Evolutionary conservation across 2,888 invertebrate species (phyloP).

Genomic region (Micropterix aruncella): DNA sequence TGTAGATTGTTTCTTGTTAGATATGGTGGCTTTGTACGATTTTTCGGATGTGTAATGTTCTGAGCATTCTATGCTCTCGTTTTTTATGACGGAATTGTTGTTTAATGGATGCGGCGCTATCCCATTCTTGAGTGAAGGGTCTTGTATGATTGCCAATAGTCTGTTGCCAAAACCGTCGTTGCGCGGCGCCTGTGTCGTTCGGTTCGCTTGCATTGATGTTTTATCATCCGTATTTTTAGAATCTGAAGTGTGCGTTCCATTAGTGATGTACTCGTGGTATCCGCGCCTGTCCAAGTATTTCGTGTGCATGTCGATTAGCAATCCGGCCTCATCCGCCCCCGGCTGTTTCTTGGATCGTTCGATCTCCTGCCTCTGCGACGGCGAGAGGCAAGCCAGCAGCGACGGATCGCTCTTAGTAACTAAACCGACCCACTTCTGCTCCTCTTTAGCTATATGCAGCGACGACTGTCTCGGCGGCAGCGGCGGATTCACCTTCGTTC

Average conservation of each 20-base stretch:
- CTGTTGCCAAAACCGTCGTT: conserved; percentile 45
- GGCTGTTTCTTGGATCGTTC: conserved; percentile 38
- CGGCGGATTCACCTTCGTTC: conserved; percentile 19
- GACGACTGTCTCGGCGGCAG: conserved; percentile 30
- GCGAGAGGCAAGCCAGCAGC: conserved; percentile 54
- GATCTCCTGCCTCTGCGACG: conserved; percentile 49
- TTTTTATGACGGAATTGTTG: neutral
- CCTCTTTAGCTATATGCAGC: conserved; percentile 26
- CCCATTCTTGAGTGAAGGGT: conserved; percentile 27
- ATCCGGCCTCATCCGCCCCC: conserved; percentile 39
- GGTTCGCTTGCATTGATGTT: conserved; percentile 8
- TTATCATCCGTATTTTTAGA: conserved; percentile 12
- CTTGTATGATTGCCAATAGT: conserved; percentile 46
- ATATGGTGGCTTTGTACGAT: neutral
- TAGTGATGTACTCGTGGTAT: conserved; percentile 29
- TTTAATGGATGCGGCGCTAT: too few species aligned
- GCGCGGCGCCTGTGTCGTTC: conserved; percentile 21
- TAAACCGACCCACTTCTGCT: conserved; percentile 42
- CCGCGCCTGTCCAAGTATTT: conserved; percentile 53
- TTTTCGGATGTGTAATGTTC: neutral
- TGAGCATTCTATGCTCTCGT: neutral
- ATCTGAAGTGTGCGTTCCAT: conserved; percentile 6
- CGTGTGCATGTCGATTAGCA: conserved; percentile 51
- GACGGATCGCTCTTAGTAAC: conserved; percentile 45
- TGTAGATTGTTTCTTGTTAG: neutral